Percentiles rank a stretch among this genome's conserved stretches.
Conservation (phyloP, 1,140 invertebrate genomes). For the Lamellibrachia luymesi region DNA sequence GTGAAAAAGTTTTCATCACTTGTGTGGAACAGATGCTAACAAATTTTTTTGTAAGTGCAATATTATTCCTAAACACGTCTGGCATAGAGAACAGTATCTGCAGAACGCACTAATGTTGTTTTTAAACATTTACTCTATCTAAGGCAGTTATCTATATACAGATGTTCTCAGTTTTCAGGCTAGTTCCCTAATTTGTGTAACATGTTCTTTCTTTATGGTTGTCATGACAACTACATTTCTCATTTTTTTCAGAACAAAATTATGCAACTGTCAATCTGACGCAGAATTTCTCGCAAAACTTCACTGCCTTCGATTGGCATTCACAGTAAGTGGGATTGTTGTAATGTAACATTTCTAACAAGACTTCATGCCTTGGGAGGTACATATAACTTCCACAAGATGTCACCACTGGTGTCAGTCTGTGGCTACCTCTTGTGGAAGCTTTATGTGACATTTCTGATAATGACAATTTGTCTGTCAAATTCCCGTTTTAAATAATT, state of each 20-base stretch:
- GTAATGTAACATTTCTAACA: not conserved
- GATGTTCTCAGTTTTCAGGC: not conserved
- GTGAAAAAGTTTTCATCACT: too few relatives aligned
- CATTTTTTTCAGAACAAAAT: conserved; percentile 76
- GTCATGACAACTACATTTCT: conserved; percentile 22
- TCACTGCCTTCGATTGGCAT: conserved; percentile 80
- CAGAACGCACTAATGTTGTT: too few relatives aligned
- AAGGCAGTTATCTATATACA: too few relatives aligned
- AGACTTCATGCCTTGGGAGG: not conserved
- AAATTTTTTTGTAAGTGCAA: too few relatives aligned
- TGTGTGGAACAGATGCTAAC: too few relatives aligned
- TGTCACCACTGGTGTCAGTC: conserved; percentile 11
- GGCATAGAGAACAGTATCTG: too few relatives aligned
- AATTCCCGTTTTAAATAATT: too few relatives aligned
- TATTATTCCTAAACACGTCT: too few relatives aligned
- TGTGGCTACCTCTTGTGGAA: not conserved
- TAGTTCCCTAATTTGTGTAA: not conserved
- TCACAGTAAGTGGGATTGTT: conserved; percentile 60
- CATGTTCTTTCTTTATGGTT: conserved; percentile 17
- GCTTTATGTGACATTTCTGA: not conserved
- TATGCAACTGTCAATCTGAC: conserved; percentile 84
- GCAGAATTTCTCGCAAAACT: conserved; percentile 93
- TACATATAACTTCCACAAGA: not conserved
- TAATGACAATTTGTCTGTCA: not conserved
- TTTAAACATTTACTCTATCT: too few relatives aligned